Base-by-base conservation (phyloP, 2,797 vertebrate species). In the Micrastur ruficollis region DNA sequence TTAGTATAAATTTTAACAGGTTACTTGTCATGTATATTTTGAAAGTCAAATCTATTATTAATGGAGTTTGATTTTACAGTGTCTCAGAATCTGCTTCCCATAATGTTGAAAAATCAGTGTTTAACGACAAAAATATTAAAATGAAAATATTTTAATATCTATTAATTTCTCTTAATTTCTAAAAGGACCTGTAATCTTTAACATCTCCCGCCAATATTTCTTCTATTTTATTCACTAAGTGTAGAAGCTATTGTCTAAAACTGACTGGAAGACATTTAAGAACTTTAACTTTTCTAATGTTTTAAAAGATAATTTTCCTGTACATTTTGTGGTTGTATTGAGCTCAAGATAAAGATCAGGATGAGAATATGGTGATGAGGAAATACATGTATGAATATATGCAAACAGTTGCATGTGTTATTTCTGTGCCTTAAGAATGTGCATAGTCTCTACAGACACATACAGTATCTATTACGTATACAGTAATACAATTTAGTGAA, bases 171-270 rank as follows among this genome's bases (percentile, higher is more conserved):
- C 16, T 23, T 22, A 42, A 61, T 34, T 49, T 26, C 34, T 62
- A 49, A 86, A 73, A 65, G 5, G 58, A 63, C 8, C 7, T 34
- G 5, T 29, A 21, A 26, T 59, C 63, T 68, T 65, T 34, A 38
- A 59, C 2, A 16, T 4, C 3, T 5, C 1, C 6, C 14, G 3
- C 2, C 16, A 31, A 0, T 2, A 32, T 26, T 73, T 78, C 3
- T 38, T 74, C 14, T 46, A 0, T 31, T 93, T 70, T 25, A 34
- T 46, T 90, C 16, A 27, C 14, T 40, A 4, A 53, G n/a, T 23
- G 3, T 1, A 38, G 22, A 53, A 20, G 3, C 16, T 59, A 0
- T n/a, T 65, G 20, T 46, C 49, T 19, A n/a, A 73, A 86, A 46
- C 31, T 25, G 6, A n/a, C 27, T 29, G 15, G 5, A 38, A 42